phyloP scores from a whole-genome alignment of 2,888 invertebrate genomes.

The Lithophane semibrunnea region DNA sequence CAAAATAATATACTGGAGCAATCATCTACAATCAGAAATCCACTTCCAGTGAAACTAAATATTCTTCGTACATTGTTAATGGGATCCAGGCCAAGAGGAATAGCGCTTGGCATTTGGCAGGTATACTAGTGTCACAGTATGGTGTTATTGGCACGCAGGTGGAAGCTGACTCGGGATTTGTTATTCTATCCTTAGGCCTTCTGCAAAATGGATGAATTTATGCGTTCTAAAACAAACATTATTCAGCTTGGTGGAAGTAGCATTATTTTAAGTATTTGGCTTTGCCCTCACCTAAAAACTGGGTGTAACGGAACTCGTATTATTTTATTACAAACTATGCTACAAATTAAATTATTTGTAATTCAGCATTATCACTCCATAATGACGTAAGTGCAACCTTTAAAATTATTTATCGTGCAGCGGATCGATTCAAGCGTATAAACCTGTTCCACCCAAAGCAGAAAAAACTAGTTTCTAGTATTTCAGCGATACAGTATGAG shows the following conservation, averaged over 20 bases:
- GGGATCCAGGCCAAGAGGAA: neutral
- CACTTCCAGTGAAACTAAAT: neutral
- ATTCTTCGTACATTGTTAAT: neutral
- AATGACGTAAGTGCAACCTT: slow-evolving; percentile 36
- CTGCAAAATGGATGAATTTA: neutral
- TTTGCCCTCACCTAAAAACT: neutral
- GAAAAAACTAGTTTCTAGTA: slow-evolving; percentile 40
- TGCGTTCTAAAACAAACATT: neutral
- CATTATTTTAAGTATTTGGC: neutral
- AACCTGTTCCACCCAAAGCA: slow-evolving; percentile 39
- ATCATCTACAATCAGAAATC: neutral
- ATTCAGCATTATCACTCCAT: slow-evolving; percentile 26
- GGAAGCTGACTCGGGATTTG: neutral
- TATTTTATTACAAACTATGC: neutral
- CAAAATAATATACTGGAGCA: slow-evolving; percentile 3
- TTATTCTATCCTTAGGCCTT: neutral
- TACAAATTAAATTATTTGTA: slow-evolving; percentile 5
- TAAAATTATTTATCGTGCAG: slow-evolving; percentile 28
- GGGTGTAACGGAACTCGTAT: neutral
- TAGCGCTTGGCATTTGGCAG: neutral
- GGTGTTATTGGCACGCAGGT: neutral
- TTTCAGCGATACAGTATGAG: slow-evolving; percentile 8
- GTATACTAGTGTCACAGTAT: neutral
- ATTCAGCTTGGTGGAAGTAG: neutral
- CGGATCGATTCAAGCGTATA: slow-evolving; percentile 32